Base-by-base conservation (phyloP, 1,140 invertebrate species). In the Drosophila willistoni region DNA sequence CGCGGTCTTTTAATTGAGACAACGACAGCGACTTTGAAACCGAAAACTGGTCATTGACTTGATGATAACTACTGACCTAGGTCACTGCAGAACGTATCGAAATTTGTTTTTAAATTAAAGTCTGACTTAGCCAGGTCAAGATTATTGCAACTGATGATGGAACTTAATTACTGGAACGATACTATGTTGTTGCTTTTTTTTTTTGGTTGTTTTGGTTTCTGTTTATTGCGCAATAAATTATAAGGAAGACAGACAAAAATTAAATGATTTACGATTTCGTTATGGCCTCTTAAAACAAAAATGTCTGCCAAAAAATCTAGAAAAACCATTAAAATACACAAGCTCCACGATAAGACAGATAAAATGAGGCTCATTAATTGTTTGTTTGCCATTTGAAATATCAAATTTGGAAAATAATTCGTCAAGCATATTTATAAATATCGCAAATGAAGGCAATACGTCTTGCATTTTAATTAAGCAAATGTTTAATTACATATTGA, bases 301-400 rank as follows among this genome's bases (percentile, higher is more conserved):
- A 80, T 76, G 77, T 66, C 74, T 74, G 78, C 78, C 78, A 81
- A 81, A 77, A 51, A 76, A 65, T 66, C 61, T 56, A 57, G 39
- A 55, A 60, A 63, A 64, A 47, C 42, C 55, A 59, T 61, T 75
- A 75, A 76, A 54, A 60, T 60, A 29, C 73, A 64, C 59, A 73
- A 70, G 73, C 73, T 29, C 65, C 13, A 36, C 42, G 60, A 64
- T 60, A 51, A 51, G 17, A 47, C 2, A 60, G 54, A 57, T 41
- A 12, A 9, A 22, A 33, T 54, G 34, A 65, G 60, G 10, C 57
- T 44, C 62, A 10, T 57, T 59, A 59, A 59, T 75, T 36, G 65
- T 19, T 76, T 62, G 42, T 22, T 47, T 47, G 41, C 66, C 68
- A 71, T 54, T 68, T 72, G 56, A 3, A 51, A 51, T 51, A 19